A percentile compares a stretch with the other conserved stretches of the same genome.
phyloP scores from a whole-genome alignment of 2,888 invertebrate genomes.

The Aphodius sticticus region DNA sequence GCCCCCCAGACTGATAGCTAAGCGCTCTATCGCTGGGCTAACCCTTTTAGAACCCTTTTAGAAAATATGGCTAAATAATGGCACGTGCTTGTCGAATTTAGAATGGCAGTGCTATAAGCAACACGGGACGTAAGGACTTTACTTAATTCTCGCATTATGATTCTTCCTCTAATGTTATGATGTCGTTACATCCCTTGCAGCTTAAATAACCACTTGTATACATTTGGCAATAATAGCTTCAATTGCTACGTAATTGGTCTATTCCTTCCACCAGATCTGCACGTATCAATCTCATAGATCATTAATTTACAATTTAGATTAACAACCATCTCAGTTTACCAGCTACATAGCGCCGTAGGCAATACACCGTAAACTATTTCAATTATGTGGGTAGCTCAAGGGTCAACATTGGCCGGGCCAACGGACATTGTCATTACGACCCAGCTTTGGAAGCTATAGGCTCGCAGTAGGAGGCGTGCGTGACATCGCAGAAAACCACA shows the following conservation, averaged over 20 bases:
- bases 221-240: neutral
- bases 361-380: neutral
- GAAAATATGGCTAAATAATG: too few species aligned
- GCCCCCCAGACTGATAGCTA: too few species aligned
- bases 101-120: too few species aligned
- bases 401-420: neutral
- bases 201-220: neutral
- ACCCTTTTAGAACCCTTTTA: too few species aligned
- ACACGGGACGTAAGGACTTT: too few species aligned
- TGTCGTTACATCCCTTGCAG: too few species aligned
- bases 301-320: conserved; percentile 4
- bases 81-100: too few species aligned
- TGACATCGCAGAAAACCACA: neutral
- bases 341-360: neutral
- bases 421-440: neutral
- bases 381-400: neutral
- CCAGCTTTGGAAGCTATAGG: neutral
- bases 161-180: too few species aligned
- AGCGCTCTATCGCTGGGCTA: too few species aligned
- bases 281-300: conserved; percentile 4
- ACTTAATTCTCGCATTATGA: too few species aligned
- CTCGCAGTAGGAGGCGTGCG: neutral
- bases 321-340: neutral
- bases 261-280: neutral
- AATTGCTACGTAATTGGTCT: neutral